Base-by-base conservation (phyloP, 2,797 vertebrate species). In the Carapus acus region DNA sequence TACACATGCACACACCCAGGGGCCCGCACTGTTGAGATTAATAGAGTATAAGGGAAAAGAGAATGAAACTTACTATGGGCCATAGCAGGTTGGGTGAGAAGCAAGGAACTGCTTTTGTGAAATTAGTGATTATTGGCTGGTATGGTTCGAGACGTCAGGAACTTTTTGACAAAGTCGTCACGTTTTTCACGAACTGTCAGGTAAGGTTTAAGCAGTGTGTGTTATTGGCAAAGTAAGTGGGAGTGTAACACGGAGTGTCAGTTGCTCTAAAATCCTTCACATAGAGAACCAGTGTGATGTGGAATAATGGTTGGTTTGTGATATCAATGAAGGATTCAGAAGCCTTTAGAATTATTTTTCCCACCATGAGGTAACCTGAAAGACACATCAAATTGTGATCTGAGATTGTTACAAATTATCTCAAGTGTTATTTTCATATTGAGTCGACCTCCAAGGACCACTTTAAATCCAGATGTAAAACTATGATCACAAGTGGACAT, bases 21-120 rank as follows among this genome's bases (percentile, higher is more conserved):
- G 70, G 53, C 39, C 40, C 50, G 71, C 63, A 69, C 68, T 67
- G 59, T 58, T 49, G 41, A 22, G 53, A 48, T 23, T 43, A 6
- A 62, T 9, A 16, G 23, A 19, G 48, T 34, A 29, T 14, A 3
- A 11, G 39, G 20, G 34, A 20, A 19, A 20, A 4, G 17, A 19
- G 62, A 5, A 17, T 6, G 24, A 46, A 58, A 14, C 8, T 42
- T 42, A 8, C 27, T 23, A 1, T 2, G 22, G 29, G 51, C 34
- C 21, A 31, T 44, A 58, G 67, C 63, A 73, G 43, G 58, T 69
- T 15, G 50, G 41, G 9, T 13, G 39, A 33, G 38, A 36, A 24
- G 53, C 18, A 62, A 46, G 34, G 4, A 54, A 33, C 7, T 31
- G 19, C 21, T 61, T 1, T 24, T n/a, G 20, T 15, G 22, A 49